Evolutionary conservation across 2,797 vertebrate species (phyloP).

Genomic region (Phalloptychus januarius): DNA sequence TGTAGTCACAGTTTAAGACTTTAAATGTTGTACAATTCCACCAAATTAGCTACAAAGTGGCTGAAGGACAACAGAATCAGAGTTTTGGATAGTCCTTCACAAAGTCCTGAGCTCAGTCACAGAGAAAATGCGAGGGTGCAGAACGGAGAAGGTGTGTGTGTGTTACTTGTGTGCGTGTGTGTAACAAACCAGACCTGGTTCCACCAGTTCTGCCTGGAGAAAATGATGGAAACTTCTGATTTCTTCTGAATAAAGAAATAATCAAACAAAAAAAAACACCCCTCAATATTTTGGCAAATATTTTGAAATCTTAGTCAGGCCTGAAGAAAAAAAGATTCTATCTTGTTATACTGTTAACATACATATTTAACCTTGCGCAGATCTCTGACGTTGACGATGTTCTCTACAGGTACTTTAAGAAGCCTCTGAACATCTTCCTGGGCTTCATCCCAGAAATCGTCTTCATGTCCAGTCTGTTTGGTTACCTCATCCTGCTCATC

Average conservation of each 20-base stretch:
- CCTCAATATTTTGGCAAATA: neutral
- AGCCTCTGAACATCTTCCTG: constrained; percentile 95
- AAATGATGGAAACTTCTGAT: neutral
- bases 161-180: neutral
- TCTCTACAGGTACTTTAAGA: constrained; percentile 92
- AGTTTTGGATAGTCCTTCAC: neutral
- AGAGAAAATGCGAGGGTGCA: neutral
- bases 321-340: neutral
- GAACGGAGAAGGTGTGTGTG: neutral
- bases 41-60: neutral
- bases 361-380: neutral
- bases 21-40: neutral
- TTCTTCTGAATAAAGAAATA: neutral
- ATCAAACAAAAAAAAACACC: neutral
- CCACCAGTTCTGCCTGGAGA: neutral
- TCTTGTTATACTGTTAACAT: neutral
- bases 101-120: neutral
- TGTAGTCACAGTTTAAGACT: neutral
- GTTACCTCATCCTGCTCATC: constrained; percentile 93
- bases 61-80: neutral
- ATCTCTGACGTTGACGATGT: neutral
- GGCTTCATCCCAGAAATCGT: constrained; percentile 97
- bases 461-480: constrained; percentile 94
- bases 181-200: neutral
- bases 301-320: neutral